Conservation (phyloP, 2,113 vertebrate species). For the Ariopsis seemanni region DNA sequence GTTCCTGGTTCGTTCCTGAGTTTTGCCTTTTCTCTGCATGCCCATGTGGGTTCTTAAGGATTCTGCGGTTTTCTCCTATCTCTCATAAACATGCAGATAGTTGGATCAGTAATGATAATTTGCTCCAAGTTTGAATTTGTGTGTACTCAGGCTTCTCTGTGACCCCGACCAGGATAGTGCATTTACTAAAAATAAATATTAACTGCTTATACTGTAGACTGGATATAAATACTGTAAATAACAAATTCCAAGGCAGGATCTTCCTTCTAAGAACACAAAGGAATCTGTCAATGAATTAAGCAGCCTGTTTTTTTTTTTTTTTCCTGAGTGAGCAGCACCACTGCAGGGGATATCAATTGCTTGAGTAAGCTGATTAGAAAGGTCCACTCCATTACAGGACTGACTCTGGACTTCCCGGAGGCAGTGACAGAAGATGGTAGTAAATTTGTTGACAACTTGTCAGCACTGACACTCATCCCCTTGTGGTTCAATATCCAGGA, state of each 20-base stretch:
- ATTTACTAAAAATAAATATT: neutral
- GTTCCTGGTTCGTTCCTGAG: neutral
- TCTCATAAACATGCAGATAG: neutral
- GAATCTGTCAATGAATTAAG: neutral
- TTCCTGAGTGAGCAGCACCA: neutral
- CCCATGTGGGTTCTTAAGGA: neutral
- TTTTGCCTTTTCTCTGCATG: neutral
- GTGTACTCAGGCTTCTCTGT: too few species aligned
- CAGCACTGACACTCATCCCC: neutral
- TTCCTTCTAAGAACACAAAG: neutral
- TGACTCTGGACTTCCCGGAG: neutral
- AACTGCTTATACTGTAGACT: too few species aligned
- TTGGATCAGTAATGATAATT: neutral
- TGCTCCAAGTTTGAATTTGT: neutral
- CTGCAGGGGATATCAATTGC: neutral
- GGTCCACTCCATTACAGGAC: neutral
- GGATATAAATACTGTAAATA: neutral
- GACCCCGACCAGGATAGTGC: neutral
- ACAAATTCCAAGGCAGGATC: neutral
- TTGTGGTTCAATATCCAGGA: neutral
- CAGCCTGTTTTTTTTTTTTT: neutral
- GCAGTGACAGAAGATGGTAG: too few species aligned
- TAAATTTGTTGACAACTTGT: constrained; percentile 12
- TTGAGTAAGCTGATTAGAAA: constrained; percentile 13
- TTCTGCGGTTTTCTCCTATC: neutral